Evolutionary conservation across 2,888 invertebrate genomes (phyloP), one percentile per base, ranked within the genome.

Genomic region (Salpingus planirostris): DNA sequence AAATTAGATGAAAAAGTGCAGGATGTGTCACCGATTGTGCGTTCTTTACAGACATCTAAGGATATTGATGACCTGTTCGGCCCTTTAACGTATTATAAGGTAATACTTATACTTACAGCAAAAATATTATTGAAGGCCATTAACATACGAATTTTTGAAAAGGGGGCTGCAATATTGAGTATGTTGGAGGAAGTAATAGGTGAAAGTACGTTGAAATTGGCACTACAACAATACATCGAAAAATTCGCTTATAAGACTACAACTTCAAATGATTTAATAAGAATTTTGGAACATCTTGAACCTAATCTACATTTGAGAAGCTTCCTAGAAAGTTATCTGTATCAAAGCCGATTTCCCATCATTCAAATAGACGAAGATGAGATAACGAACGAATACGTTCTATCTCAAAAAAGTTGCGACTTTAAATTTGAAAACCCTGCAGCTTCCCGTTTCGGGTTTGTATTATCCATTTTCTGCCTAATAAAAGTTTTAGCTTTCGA

Each of bases 171-270:
- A 1, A 64, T 91, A 1, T 71, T 92, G 30, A 70, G 86, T 22
- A 90, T 91, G 90, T 59, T 91, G 46, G 85, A 91, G 59, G 71
- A 78, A 28, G 79, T 88, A 44, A 72, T 87, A 29, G 82, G 82
- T 0, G 67, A 73, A 15, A 73, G 77, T 6, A 69, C 69, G 23
- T 90, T 92, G 62, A 73, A 75, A 27, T 62, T 63, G 13, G 82
- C 78, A 1, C 73, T 88, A 1, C 71, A 74, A 3, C 72, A 72
- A 21, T 91, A 88, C 57, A 65, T 92, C 34, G 69, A 72, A 13
- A 71, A 71, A 30, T 75, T 74, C 54, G 61, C 73, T 27, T 91
- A 71, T 55, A 62, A 62, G 6, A 89, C 86, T 54, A 89, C 88
- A 0, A 73, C 78, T 34, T 90, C 89, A 0, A 70, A 75, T 31